Evolutionary conservation across 1,140 invertebrate species (phyloP).

Genomic region (Anastrepha ludens): DNA sequence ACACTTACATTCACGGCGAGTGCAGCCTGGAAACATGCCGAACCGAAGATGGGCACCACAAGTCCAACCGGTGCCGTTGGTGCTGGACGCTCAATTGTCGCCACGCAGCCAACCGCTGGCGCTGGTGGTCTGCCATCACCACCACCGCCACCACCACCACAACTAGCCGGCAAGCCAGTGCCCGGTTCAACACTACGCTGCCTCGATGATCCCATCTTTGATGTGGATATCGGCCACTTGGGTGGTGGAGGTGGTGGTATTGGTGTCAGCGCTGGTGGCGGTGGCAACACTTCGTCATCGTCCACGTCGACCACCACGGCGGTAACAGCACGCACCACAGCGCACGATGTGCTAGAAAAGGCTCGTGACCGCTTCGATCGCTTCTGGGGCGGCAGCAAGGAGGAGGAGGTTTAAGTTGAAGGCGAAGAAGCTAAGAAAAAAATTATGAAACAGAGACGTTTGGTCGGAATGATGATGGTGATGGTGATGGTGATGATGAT

Average conservation of each 20-base stretch:
- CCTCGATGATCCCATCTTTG: conserved; percentile 77
- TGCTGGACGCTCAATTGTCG: conserved; percentile 42
- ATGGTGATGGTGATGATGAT: conserved; percentile 9
- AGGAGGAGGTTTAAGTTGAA: conserved; percentile 69
- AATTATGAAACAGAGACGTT: not conserved
- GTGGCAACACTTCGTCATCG: conserved; percentile 61
- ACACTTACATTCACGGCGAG: conserved; percentile 46
- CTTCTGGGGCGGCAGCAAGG: conserved; percentile 83
- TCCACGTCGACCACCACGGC: conserved; percentile 67
- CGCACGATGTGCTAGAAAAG: conserved; percentile 87
- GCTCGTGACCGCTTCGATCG: conserved; percentile 89
- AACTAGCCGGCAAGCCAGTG: conserved; percentile 69
- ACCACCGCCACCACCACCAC: not conserved
- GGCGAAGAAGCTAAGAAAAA: not conserved
- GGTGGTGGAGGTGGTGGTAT: conserved; percentile 61
- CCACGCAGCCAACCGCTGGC: conserved; percentile 59
- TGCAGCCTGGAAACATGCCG: conserved; percentile 68
- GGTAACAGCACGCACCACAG: conserved; percentile 76
- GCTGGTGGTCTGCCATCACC: conserved; percentile 53
- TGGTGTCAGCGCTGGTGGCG: conserved; percentile 62
- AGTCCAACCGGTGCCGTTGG: conserved; percentile 55
- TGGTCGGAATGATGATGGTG: conserved; percentile 20
- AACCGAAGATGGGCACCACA: conserved; percentile 57
- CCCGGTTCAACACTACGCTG: conserved; percentile 76
- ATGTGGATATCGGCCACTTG: conserved; percentile 62